Evolutionary conservation across 2,797 vertebrate genomes (phyloP), one percentile per base, ranked within the genome.

Genomic region (Heteromormyrus szaboi): DNA sequence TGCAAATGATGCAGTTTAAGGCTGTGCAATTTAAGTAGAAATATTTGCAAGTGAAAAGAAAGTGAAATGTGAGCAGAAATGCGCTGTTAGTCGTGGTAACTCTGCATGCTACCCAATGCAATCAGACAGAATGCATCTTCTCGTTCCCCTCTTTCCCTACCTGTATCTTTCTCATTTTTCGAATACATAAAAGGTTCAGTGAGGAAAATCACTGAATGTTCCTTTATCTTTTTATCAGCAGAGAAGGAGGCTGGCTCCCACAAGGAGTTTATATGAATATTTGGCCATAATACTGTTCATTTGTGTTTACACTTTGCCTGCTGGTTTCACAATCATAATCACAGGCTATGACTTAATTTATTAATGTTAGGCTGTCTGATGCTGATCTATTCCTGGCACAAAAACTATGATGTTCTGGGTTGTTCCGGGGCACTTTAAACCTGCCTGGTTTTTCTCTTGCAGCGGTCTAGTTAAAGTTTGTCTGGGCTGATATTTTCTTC

Each of bases 41-140:
- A 48, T 25, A 84, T 19, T 46, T 79, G 76, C 76, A 79, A 79
- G 76, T 79, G 76, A 79, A 79, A 41, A 79, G 76, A n/a, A 79
- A n/a, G 76, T 9, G 19, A 29, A 41, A n/a, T n/a, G 46, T 84
- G 81, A 84, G 5, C 81, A 51, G 22, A 51, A 84, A 84, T 84
- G n/a, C 1, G 3, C 81, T 29, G 44, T 84, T 51, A 84, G 81
- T 84, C 9, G 3, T 22, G 44, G 22, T 84, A 14, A 84, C 22
- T n/a, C 81, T 29, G 81, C 81, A 84, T 84, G 44, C 46, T 84
- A 12, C 44, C 81, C 8, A 50, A 14, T 51, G 81, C 81, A 84
- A 84, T 84, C 81, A 84, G 46, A 25, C 19, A 84, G n/a, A 84
- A 84, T 84, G 19, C 9, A 51, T 51, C n/a, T 51, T 19, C 46